Conservation (phyloP, 2,113 vertebrate species). For the Hypanus sabinus region DNA sequence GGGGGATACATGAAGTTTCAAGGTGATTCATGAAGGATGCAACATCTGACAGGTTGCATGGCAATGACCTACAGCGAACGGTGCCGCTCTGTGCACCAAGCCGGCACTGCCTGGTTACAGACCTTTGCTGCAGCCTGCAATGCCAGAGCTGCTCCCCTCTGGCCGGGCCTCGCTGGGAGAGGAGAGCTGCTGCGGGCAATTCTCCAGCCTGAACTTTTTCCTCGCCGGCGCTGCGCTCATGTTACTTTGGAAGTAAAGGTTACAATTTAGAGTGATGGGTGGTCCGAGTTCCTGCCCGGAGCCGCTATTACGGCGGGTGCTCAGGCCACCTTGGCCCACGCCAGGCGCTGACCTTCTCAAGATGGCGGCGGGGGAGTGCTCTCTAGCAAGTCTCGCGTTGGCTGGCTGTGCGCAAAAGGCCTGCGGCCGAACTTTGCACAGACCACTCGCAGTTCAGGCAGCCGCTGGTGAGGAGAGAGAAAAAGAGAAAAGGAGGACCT, state of each 20-base stretch:
- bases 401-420: neutral
- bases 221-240: neutral
- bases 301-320: no score
- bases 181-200: neutral
- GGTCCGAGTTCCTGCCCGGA: neutral
- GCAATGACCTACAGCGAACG: no score
- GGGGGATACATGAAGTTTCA: no score
- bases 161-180: neutral
- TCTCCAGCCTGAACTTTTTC: neutral
- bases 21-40: no score
- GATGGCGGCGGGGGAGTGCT: neutral
- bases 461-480: neutral
- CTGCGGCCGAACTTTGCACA: neutral
- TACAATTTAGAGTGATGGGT: neutral
- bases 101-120: slow-evolving; percentile 17
- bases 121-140: neutral
- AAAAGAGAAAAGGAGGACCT: no score
- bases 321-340: no score
- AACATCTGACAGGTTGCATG: no score
- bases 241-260: neutral
- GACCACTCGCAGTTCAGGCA: neutral
- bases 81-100: neutral
- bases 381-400: neutral
- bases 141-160: neutral
- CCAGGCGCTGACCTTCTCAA: neutral